Conservation (phyloP, 1,140 invertebrate species). For the Bombyx mandarina region DNA sequence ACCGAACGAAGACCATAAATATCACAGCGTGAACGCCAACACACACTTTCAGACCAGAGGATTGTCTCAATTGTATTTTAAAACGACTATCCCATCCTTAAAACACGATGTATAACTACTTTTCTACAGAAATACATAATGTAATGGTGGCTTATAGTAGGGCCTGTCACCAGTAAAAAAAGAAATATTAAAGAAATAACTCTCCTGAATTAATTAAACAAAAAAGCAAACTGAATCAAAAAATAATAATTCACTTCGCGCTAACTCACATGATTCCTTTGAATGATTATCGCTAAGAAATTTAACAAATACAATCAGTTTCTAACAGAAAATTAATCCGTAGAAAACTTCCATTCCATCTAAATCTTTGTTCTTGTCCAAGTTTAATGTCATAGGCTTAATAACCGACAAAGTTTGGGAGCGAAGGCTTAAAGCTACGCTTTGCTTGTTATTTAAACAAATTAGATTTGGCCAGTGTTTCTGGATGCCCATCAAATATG, state of each 20-base stretch:
- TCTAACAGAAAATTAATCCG: constrained; percentile 4
- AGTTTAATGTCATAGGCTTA: constrained; percentile 9
- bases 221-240: too few species aligned
- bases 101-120: too few species aligned
- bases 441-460: constrained; percentile 9
- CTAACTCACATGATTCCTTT: constrained; percentile 7
- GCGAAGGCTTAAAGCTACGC: constrained; percentile 5
- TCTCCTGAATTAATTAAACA: too few species aligned
- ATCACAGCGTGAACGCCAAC: too few species aligned
- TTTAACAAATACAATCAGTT: constrained; percentile 2
- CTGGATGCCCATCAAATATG: neutral
- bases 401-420: constrained; percentile 4
- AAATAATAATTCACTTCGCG: constrained; percentile 10
- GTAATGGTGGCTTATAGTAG: too few species aligned
- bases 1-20: too few species aligned
- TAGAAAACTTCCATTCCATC: constrained; percentile 5
- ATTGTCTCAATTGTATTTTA: too few species aligned
- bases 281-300: constrained; percentile 12
- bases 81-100: too few species aligned
- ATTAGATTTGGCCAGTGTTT: constrained; percentile 4
- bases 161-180: too few species aligned
- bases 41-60: too few species aligned
- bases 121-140: too few species aligned
- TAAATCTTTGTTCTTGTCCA: constrained; percentile 9
- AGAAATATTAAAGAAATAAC: too few species aligned